Conservation (phyloP, 2,113 vertebrate species). For the Lota lota region DNA sequence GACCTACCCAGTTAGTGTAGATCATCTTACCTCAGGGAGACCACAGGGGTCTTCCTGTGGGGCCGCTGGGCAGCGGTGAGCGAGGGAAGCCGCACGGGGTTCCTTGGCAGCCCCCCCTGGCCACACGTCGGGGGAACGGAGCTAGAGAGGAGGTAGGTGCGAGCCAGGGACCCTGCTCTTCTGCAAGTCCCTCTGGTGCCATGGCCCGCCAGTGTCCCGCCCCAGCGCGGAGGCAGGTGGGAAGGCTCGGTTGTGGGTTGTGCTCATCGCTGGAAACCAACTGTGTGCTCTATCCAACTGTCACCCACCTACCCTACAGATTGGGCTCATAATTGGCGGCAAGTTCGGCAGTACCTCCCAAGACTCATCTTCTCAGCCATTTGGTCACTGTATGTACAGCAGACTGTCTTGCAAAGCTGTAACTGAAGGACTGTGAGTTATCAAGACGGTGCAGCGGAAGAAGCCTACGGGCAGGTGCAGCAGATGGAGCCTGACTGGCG, state of each 20-base stretch:
- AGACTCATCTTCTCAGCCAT: too few relatives aligned
- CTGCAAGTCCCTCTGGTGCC: conserved; percentile 32
- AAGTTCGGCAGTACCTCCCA: too few relatives aligned
- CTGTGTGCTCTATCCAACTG: too few relatives aligned
- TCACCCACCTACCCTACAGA: too few relatives aligned
- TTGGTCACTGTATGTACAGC: too few relatives aligned
- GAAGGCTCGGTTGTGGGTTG: too few relatives aligned
- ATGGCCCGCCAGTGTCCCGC: conserved; percentile 31
- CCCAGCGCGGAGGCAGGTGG: conserved; percentile 15
- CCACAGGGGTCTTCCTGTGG: conserved; percentile 31
- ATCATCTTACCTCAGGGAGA: conserved; percentile 57
- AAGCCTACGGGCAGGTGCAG: background rate
- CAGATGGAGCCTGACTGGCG: background rate
- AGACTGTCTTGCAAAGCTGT: too few relatives aligned
- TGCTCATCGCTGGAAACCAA: too few relatives aligned
- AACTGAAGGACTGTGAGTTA: too few relatives aligned
- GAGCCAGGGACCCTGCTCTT: conserved; percentile 25
- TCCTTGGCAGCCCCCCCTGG: conserved; percentile 12
- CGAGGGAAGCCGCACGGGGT: conserved; percentile 55
- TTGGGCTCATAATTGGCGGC: too few relatives aligned
- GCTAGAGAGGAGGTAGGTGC: conserved; percentile 37
- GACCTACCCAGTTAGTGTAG: background rate
- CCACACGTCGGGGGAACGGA: conserved; percentile 20
- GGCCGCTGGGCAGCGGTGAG: conserved; percentile 37
- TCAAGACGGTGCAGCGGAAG: too few relatives aligned